phyloP scores from a whole-genome alignment of 2,888 invertebrate genomes.

The Heteromurus nitidus region DNA sequence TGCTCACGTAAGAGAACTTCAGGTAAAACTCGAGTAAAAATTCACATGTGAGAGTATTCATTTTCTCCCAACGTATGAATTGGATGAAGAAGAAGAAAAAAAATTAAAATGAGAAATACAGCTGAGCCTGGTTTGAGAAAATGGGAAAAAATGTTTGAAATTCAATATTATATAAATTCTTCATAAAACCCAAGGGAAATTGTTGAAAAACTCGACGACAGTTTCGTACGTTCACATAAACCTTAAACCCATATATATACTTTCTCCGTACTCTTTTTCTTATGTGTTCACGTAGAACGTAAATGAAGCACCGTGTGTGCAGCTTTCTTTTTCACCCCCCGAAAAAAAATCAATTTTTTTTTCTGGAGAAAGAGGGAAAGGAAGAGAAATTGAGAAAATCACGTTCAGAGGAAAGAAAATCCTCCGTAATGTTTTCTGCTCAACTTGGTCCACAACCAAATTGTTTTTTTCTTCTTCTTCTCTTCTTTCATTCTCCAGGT shows the following conservation, averaged over 20 bases:
- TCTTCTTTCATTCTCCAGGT: too few relatives aligned
- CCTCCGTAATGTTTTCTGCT: constrained; percentile 13
- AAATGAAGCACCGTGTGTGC: too few relatives aligned
- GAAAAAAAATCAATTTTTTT: constrained; percentile 18
- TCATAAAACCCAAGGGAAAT: constrained; percentile 38
- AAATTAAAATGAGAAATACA: constrained; percentile 44
- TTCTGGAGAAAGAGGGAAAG: background rate
- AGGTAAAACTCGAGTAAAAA: background rate
- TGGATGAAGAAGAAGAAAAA: background rate
- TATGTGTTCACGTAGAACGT: background rate
- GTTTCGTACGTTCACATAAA: constrained; percentile 14
- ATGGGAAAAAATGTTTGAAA: constrained; percentile 15
- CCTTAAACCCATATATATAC: too few relatives aligned
- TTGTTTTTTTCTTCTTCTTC: constrained; percentile 5
- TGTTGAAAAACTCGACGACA: constrained; percentile 15
- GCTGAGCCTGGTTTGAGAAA: constrained; percentile 10
- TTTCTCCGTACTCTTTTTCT: background rate
- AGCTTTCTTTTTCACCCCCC: background rate
- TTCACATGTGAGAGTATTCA: constrained; percentile 21
- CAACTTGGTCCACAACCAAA: constrained; percentile 2
- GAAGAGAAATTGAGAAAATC: constrained; percentile 3
- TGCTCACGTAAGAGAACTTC: background rate
- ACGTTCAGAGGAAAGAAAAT: constrained; percentile 5
- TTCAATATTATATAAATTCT: constrained; percentile 46
- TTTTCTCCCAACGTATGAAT: constrained; percentile 23